phyloP scores from a whole-genome alignment of 2,888 invertebrate species.

The Pristionchus fissidentatus region DNA sequence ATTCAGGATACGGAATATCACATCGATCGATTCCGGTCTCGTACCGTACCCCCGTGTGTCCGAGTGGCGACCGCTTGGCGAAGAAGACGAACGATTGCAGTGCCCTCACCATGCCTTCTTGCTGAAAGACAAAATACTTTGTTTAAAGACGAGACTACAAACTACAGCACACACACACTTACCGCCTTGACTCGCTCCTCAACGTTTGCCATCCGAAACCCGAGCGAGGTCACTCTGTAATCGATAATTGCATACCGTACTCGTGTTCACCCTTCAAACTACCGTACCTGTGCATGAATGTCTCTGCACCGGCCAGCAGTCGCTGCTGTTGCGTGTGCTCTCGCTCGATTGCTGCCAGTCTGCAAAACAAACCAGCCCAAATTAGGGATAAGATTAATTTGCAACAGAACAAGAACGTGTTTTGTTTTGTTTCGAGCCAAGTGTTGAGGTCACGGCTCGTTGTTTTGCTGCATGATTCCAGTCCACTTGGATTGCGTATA shows the following conservation, averaged over 20 bases:
- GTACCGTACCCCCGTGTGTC: slow-evolving; percentile 1
- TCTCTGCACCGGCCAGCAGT: background rate
- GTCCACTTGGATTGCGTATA: too few species aligned
- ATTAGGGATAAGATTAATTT: background rate
- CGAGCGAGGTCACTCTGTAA: background rate
- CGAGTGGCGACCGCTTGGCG: background rate
- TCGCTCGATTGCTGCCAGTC: background rate
- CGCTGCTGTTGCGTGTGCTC: background rate
- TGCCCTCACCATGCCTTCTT: background rate
- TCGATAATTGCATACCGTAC: background rate
- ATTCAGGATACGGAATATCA: background rate
- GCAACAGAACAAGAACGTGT: too few species aligned
- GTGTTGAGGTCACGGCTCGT: too few species aligned
- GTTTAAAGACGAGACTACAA: too few species aligned
- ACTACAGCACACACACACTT: background rate
- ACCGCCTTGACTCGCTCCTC: background rate
- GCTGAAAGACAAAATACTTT: background rate
- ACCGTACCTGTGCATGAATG: slow-evolving; percentile 18
- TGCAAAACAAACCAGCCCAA: background rate
- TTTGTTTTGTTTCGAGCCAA: too few species aligned
- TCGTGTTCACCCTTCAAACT: background rate
- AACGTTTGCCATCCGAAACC: background rate
- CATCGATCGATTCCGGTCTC: background rate
- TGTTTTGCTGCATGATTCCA: too few species aligned
- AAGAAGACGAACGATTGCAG: background rate